Evolutionary conservation across 2,888 invertebrate species (phyloP).

Genomic region (Eupeodes luniger): DNA sequence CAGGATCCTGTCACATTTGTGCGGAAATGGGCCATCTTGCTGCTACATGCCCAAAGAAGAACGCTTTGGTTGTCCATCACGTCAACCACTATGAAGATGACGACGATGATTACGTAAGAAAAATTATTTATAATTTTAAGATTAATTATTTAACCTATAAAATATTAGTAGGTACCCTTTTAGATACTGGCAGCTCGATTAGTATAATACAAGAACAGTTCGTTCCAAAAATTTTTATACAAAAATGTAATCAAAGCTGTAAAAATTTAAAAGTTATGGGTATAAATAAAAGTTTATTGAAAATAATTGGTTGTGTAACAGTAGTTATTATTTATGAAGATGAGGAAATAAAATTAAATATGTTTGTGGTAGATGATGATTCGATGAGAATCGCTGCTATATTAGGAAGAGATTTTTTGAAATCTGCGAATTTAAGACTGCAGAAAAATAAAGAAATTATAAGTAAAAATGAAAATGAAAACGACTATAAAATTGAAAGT

Average conservation of each 20-base stretch:
- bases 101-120: background rate
- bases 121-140: background rate
- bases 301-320: background rate
- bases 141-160: background rate
- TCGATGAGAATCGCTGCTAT: too few relatives aligned
- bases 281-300: background rate
- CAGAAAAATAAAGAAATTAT: background rate
- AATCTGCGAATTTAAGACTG: too few relatives aligned
- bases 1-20: too few relatives aligned
- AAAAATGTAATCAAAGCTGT: background rate
- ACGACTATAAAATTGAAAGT: too few relatives aligned
- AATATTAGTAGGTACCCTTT: too few relatives aligned
- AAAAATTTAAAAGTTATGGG: background rate
- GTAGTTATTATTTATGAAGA: background rate
- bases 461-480: background rate
- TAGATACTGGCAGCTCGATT: background rate
- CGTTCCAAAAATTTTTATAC: background rate
- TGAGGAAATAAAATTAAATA: background rate
- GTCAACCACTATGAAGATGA: background rate
- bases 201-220: background rate
- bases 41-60: background rate
- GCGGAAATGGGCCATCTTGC: too few relatives aligned
- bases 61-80: background rate
- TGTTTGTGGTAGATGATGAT: background rate
- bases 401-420: too few relatives aligned